These are phyloP conservation scores for Apamea anceps DNA, from an alignment of 2,888 invertebrate species.

Conservation along the genomic window DNA sequence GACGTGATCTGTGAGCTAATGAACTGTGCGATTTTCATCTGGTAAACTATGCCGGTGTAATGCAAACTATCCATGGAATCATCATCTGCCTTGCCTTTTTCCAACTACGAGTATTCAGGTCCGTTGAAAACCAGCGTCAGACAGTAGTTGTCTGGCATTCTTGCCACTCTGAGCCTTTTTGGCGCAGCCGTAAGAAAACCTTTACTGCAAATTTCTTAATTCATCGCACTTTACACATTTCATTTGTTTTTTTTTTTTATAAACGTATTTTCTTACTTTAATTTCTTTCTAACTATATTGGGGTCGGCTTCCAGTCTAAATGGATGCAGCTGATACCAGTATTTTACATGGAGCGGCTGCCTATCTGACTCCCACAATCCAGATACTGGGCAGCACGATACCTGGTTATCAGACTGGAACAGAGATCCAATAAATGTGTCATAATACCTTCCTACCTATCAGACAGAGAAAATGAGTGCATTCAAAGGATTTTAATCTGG, in stretches of 20 bases:
- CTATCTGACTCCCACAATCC: not conserved
- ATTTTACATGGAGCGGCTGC: not conserved
- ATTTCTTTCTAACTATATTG: not conserved
- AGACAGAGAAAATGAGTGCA: not conserved
- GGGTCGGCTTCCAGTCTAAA: not conserved
- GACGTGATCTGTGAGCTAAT: conserved; percentile 39
- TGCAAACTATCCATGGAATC: not conserved
- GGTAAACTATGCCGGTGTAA: not conserved
- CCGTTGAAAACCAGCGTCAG: too few species aligned
- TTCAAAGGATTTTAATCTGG: not conserved
- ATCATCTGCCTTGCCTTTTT: not conserved
- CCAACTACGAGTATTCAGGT: too few species aligned
- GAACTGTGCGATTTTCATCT: conserved; percentile 29
- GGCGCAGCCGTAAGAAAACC: too few species aligned
- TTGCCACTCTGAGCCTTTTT: too few species aligned
- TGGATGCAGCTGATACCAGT: not conserved
- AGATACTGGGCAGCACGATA: not conserved
- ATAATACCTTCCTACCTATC: not conserved
- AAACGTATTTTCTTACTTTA: too few species aligned
- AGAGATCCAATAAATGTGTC: not conserved
- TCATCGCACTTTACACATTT: too few species aligned
- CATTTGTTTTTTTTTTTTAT: too few species aligned
- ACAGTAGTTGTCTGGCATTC: too few species aligned
- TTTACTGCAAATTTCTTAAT: too few species aligned
- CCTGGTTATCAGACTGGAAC: not conserved